Percentiles rank a stretch among this genome's conserved stretches.
Conservation (phyloP, 2,888 invertebrate species). For the Aporophyla lueneburgensis region DNA sequence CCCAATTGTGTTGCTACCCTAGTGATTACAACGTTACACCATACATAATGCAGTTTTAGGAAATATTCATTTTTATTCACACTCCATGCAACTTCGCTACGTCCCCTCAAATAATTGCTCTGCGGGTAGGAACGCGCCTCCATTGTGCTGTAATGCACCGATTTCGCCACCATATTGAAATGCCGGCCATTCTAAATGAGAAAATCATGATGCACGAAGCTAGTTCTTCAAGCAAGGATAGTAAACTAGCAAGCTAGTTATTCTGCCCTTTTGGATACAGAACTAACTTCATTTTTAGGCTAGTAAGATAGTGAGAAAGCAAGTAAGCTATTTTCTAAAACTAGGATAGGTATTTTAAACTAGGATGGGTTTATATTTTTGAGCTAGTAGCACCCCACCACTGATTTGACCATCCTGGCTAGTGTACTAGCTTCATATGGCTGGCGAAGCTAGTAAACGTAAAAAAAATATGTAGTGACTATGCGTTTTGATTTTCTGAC, state of each 20-base stretch:
- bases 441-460: too few relatives aligned
- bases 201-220: slow-evolving; percentile 17
- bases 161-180: slow-evolving; percentile 49
- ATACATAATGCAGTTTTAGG: neutral
- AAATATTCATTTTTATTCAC: neutral
- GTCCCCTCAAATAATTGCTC: slow-evolving; percentile 12
- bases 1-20: too few relatives aligned
- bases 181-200: slow-evolving; percentile 31
- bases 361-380: neutral
- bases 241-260: neutral
- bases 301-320: neutral
- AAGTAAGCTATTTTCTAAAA: neutral
- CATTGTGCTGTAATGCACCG: slow-evolving; percentile 57
- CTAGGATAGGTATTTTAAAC: neutral
- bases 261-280: neutral
- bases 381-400: neutral
- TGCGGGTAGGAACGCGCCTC: slow-evolving; percentile 20
- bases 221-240: too few relatives aligned
- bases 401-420: too few relatives aligned
- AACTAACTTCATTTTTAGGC: neutral
- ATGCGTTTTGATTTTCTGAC: too few relatives aligned
- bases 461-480: too few relatives aligned
- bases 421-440: too few relatives aligned
- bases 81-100: neutral
- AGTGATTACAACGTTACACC: neutral